Evolutionary conservation across 2,113 vertebrate genomes (phyloP).

Genomic region (Sclerurus mexicanus): DNA sequence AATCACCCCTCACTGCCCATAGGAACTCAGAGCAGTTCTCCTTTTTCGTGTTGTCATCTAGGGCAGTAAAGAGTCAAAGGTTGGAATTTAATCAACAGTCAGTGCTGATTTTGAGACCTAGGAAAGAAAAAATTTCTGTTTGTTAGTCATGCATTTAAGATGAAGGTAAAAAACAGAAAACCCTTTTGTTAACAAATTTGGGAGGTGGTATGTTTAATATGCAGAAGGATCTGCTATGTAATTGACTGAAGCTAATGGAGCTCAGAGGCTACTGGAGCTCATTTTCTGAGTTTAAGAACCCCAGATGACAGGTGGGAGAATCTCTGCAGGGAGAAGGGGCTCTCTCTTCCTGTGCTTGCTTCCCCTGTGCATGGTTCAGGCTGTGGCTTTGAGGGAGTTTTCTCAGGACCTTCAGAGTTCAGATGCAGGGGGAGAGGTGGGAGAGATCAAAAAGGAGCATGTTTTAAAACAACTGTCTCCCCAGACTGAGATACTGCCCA

Average conservation of each 20-base stretch:
- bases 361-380: background rate
- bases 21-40: background rate
- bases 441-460: background rate
- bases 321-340: background rate
- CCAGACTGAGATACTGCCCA: background rate
- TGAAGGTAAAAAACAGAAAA: background rate
- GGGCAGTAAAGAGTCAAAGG: background rate
- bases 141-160: background rate
- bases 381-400: background rate
- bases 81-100: background rate
- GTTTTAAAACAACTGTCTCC: background rate
- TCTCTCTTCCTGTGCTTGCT: rapidly evolving
- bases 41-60: background rate
- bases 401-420: background rate
- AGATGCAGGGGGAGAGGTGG: background rate
- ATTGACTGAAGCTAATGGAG: background rate
- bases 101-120: background rate
- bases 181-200: background rate
- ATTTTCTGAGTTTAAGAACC: background rate
- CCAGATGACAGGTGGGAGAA: background rate
- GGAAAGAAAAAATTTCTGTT: background rate
- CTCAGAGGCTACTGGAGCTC: background rate
- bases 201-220: background rate
- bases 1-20: background rate
- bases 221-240: background rate